phyloP scores from a whole-genome alignment of 1,140 invertebrate species.

The Dysdera silvatica region DNA sequence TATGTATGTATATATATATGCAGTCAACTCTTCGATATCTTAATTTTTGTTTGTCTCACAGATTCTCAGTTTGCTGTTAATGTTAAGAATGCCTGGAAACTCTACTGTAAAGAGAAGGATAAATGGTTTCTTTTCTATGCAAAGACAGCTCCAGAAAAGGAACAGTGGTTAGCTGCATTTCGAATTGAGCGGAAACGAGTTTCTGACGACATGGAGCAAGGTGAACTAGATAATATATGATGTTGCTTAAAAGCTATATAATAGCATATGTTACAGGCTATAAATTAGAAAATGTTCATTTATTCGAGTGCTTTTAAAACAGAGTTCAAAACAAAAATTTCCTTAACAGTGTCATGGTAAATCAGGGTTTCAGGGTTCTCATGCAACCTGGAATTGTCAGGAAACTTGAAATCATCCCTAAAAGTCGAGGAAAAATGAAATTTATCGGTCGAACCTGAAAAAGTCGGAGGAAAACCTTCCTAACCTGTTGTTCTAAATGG shows the following conservation, averaged over 20 bases:
- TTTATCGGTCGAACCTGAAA: too few species aligned
- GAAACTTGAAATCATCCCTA: too few species aligned
- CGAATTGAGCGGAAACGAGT: conserved; percentile 43
- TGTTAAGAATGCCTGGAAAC: conserved; percentile 58
- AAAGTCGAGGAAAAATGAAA: too few species aligned
- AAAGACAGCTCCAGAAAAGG: conserved; percentile 57
- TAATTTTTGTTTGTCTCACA: conserved; percentile 43
- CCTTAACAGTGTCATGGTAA: neutral
- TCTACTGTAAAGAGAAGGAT: conserved; percentile 54
- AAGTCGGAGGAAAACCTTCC: too few species aligned
- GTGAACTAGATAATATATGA: conserved; percentile 4
- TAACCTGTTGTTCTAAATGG: too few species aligned
- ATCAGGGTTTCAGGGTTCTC: too few species aligned
- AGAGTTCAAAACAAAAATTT: neutral
- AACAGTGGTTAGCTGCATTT: conserved; percentile 60
- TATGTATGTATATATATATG: too few species aligned
- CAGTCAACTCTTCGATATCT: conserved; percentile 35
- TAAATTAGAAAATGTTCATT: neutral
- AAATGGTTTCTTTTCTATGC: conserved; percentile 63
- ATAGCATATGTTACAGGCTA: neutral
- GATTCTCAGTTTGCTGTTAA: conserved; percentile 47
- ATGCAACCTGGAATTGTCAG: too few species aligned
- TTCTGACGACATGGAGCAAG: conserved; percentile 39
- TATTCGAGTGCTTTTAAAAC: neutral
- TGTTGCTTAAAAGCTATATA: neutral